A percentile compares a stretch with the other conserved stretches of the same genome.
Evolutionary conservation across 2,888 invertebrate genomes (phyloP).

Genomic region (Idaea straminata): DNA sequence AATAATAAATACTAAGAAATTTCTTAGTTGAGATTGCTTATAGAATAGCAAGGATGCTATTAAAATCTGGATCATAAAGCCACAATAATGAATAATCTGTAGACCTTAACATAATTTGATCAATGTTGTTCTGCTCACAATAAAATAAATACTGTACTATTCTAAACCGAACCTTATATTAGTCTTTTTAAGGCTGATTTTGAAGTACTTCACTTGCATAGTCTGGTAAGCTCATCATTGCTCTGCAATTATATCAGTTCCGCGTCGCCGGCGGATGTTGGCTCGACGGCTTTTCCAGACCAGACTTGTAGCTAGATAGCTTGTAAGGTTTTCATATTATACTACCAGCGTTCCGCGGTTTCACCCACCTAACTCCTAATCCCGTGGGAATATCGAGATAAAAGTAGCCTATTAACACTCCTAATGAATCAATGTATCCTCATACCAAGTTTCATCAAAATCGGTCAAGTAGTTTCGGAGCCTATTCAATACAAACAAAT

Average conservation of each 20-base stretch:
- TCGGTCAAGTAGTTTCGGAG: too few relatives aligned
- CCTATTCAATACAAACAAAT: too few relatives aligned
- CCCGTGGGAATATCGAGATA: too few relatives aligned
- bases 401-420: too few relatives aligned
- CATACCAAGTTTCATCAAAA: too few relatives aligned
- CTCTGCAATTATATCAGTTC: slow-evolving; percentile 10
- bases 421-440: too few relatives aligned
- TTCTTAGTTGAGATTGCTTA: background rate
- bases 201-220: background rate
- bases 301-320: background rate
- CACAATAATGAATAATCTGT: background rate
- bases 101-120: background rate
- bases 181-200: background rate
- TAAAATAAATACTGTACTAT: background rate
- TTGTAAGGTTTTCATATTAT: too few relatives aligned
- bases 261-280: slow-evolving; percentile 16
- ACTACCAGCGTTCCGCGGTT: too few relatives aligned
- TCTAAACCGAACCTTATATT: background rate
- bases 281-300: slow-evolving; percentile 1
- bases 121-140: background rate
- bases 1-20: too few relatives aligned
- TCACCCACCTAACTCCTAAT: too few relatives aligned
- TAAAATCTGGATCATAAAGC: background rate
- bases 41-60: too few relatives aligned
- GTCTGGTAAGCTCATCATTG: background rate